Percentiles rank a stretch among this genome's conserved stretches.
phyloP scores from a whole-genome alignment of 92 coral and sea anemone species.

The Zoanthus sociatus region DNA sequence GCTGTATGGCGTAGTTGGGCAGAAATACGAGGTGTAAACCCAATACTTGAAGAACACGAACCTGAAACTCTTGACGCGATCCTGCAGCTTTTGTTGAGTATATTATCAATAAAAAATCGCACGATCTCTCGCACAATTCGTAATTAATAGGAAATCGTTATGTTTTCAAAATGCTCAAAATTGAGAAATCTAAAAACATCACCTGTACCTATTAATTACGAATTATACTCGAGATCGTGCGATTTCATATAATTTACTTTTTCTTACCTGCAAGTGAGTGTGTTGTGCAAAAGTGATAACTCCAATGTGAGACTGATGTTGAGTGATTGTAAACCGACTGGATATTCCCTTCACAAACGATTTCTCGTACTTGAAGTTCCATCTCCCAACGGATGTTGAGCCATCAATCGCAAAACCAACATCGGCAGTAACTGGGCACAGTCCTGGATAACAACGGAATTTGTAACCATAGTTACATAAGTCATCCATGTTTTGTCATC shows the following conservation, averaged over 20 bases:
- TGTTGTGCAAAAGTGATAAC: constrained; percentile 73
- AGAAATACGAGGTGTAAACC: no score
- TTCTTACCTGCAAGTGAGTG: constrained; percentile 62
- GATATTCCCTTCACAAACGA: constrained; percentile 72
- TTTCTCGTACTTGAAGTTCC: constrained; percentile 84
- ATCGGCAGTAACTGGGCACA: constrained; percentile 85
- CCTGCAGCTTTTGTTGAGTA: no score
- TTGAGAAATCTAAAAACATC: no score
- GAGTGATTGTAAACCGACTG: constrained; percentile 85
- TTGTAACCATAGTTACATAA: background rate
- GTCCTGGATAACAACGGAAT: constrained; percentile 44
- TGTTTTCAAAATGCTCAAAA: no score
- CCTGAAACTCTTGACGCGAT: no score
- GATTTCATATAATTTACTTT: background rate
- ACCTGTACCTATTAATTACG: no score
- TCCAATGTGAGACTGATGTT: constrained; percentile 89
- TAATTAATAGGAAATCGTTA: no score
- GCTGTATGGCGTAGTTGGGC: no score
- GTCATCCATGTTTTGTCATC: background rate
- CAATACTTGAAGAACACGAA: no score
- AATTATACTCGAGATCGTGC: no score
- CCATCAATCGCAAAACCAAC: constrained; percentile 92
- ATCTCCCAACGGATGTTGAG: constrained; percentile 80
- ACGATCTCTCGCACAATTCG: no score
- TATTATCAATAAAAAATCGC: no score